These are phyloP conservation scores for Chinchilla lanigera DNA, from an alignment of 2,113 vertebrate genomes.

Conservation along the genomic window DNA sequence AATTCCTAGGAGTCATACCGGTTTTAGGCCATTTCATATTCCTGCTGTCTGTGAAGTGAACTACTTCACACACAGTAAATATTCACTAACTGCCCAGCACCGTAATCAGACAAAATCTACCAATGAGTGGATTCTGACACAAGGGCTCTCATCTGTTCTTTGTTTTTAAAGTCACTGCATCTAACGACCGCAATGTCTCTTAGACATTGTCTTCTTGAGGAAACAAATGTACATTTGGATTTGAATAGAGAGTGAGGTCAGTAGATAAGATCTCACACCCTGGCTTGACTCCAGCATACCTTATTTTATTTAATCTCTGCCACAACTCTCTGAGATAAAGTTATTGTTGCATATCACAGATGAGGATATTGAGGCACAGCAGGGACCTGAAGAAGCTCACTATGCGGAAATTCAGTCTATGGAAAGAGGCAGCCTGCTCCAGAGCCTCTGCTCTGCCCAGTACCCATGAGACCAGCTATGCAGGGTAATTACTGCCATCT, in stretches of 20 bases:
- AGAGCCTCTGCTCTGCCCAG: neutral
- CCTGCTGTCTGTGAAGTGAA: neutral
- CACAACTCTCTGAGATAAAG: neutral
- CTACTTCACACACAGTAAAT: neutral
- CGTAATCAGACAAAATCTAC: neutral
- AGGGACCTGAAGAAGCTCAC: neutral
- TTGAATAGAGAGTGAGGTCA: neutral
- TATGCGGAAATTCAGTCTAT: neutral
- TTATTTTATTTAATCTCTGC: neutral
- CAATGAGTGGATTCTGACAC: neutral
- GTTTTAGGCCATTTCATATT: neutral
- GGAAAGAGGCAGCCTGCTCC: neutral
- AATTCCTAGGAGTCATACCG: neutral
- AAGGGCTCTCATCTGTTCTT: neutral
- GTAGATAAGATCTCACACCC: neutral
- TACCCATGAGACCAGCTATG: neutral
- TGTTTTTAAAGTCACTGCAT: neutral
- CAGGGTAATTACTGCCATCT: neutral
- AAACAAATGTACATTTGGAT: neutral
- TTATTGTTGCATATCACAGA: neutral
- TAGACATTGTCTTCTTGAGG: neutral
- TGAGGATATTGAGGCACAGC: neutral
- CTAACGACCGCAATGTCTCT: neutral
- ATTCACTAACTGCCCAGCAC: neutral
- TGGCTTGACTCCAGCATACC: neutral